Evolutionary conservation across 2,888 invertebrate species (phyloP).

Genomic region (Sminthurides aquaticus): DNA sequence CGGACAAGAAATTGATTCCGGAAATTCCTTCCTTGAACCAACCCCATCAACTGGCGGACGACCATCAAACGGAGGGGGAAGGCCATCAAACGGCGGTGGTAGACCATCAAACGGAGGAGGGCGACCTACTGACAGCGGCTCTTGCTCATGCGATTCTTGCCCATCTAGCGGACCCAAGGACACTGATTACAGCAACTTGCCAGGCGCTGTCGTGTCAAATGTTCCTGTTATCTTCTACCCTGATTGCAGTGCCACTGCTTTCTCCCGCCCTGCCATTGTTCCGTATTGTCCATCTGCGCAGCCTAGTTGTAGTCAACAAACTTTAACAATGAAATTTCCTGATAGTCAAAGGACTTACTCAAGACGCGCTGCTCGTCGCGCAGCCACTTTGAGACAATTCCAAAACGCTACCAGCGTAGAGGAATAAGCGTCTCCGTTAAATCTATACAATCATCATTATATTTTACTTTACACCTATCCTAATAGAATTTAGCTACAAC

Average conservation of each 20-base stretch:
- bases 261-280: conserved; percentile 39
- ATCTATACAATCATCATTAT: neutral
- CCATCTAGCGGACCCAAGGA: conserved; percentile 17
- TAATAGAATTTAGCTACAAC: too few species aligned
- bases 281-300: conserved; percentile 38
- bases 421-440: neutral
- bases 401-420: neutral
- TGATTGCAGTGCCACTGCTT: conserved; percentile 38
- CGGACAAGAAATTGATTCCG: conserved; percentile 10
- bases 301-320: conserved; percentile 27
- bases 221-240: conserved; percentile 42
- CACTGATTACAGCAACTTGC: conserved; percentile 35
- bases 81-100: neutral
- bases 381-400: neutral
- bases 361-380: conserved; percentile 12
- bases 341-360: conserved; percentile 12
- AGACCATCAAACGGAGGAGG: conserved; percentile 7
- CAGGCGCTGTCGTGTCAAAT: conserved; percentile 38
- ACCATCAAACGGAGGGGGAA: neutral
- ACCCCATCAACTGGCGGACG: neutral
- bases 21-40: conserved; percentile 12
- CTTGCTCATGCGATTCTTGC: conserved; percentile 25
- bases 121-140: conserved; percentile 1
- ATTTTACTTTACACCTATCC: neutral
- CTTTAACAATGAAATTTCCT: conserved; percentile 37